Base-by-base conservation (phyloP, 1,140 invertebrate genomes). In the Apis florea region DNA sequence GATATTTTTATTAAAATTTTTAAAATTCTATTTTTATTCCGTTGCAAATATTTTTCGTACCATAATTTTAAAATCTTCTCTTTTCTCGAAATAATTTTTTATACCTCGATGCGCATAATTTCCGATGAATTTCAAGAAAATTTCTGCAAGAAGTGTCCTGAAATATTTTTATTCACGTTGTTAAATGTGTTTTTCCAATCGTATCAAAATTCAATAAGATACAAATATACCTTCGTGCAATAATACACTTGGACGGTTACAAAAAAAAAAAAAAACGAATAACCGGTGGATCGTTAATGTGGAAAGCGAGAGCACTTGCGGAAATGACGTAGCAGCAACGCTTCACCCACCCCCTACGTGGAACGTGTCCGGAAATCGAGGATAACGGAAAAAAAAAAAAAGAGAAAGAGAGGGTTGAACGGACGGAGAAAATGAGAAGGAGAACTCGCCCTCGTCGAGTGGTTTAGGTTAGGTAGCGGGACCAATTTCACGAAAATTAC, bases 251-350 rank as follows among this genome's bases (percentile, higher is more conserved):
- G 31, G 31, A 40, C 31, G 17, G 26, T 63, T 63, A 63, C 26
- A 9, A 12, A 63, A 17, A 63, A 26, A 63, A 68, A 58, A 71
- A 71, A 66, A n/a, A 69, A 82, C 58, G 61, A n/a, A 53, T 58
- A 56, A n/a, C 54, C 31, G 15, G 6, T 68, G 13, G 54, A 47
- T 64, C 58, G 71, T 54, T 58, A 49, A 85, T 59, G 54, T 54
- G 67, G 61, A 82, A 77, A 85, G 49, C 31, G 5, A 40, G 26
- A 76, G 67, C 26, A 66, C 53, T 71, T 83, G 67, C 88, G 90
- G 90, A 91, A 90, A 81, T 91, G 90, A 91, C 89, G 88, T 84
- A 88, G 89, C 82, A 83, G 61, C 66, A 51, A 61, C 6, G 1
- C 31, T 68, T 61, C 70, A 83, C 80, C 84, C 70, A 83, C 80